phyloP scores from a whole-genome alignment of 2,113 vertebrate species.

The Mirounga angustirostris region DNA sequence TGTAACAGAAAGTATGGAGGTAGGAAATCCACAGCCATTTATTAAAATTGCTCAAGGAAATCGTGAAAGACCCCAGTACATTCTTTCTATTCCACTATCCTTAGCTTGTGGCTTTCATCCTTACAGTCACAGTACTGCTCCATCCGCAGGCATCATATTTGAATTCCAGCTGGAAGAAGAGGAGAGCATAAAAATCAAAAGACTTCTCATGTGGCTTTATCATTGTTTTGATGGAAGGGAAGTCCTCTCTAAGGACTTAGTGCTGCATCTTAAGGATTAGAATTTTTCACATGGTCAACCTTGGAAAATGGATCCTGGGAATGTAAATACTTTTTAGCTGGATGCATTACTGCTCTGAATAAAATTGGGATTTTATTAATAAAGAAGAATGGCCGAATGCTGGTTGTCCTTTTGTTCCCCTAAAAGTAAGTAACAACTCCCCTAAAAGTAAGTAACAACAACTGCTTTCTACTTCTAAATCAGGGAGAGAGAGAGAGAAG shows the following conservation, averaged over 20 bases:
- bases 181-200: neutral
- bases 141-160: neutral
- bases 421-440: neutral
- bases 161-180: neutral
- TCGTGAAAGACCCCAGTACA: neutral
- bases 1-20: neutral
- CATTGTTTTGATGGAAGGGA: neutral
- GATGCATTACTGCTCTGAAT: neutral
- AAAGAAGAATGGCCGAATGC: neutral
- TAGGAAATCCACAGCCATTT: neutral
- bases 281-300: neutral
- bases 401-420: neutral
- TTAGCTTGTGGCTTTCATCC: neutral
- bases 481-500: neutral
- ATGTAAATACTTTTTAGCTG: neutral
- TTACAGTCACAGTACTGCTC: neutral
- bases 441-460: too few species aligned
- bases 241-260: neutral
- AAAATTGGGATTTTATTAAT: slow-evolving; percentile 19
- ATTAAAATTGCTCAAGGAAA: neutral
- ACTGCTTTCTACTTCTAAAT: neutral
- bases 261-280: neutral
- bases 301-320: neutral
- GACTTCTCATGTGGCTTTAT: neutral
- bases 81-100: neutral